These are phyloP conservation scores for Napeogenes sylphis DNA, from an alignment of 2,888 invertebrate genomes.

Conservation along the genomic window DNA sequence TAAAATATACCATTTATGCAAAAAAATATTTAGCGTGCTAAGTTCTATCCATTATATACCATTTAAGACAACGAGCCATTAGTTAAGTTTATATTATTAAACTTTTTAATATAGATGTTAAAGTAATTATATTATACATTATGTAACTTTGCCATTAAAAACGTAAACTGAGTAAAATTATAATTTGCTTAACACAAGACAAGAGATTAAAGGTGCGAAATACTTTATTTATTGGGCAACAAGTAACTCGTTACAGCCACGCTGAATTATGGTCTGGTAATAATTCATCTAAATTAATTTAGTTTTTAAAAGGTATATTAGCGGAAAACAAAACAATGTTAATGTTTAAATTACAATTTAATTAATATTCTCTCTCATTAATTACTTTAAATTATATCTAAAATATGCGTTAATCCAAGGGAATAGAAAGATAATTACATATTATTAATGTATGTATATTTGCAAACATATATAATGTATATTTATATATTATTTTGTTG, in stretches of 20 bases:
- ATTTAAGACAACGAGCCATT: background rate
- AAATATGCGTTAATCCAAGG: no score
- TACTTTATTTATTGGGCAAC: conserved; percentile 19
- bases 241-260: conserved; percentile 14
- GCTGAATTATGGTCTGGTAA: conserved; percentile 14
- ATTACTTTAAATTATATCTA: no score
- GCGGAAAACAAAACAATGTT: conserved; percentile 1
- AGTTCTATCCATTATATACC: background rate
- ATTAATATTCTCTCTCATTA: no score
- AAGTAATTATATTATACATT: no score
- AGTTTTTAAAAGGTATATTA: conserved; percentile 10
- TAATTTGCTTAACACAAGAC: conserved; percentile 8
- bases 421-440: no score
- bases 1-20: no score
- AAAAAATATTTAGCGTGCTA: background rate
- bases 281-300: conserved; percentile 21
- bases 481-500: no score
- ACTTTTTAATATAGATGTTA: background rate
- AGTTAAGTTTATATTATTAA: background rate
- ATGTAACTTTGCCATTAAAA: no score
- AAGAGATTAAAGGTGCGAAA: conserved; percentile 13
- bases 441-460: no score
- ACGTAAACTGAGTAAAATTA: background rate
- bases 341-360: background rate
- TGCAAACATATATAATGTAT: no score